A percentile compares a stretch with the other conserved stretches of the same genome.
Conservation (phyloP, 2,888 invertebrate species). For the Carterocephalus palaemon region DNA sequence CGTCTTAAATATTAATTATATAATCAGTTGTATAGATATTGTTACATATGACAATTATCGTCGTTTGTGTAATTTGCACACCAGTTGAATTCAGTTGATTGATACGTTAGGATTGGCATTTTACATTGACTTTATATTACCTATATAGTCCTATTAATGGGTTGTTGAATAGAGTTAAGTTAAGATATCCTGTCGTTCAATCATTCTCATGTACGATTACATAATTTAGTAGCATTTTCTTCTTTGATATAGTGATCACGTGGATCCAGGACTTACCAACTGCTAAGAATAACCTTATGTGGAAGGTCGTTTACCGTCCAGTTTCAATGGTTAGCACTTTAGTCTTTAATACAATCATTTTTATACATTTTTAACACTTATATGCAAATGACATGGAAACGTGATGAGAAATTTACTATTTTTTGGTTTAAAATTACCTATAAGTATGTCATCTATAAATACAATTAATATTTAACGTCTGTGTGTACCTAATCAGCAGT, state of each 20-base stretch:
- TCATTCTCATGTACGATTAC: constrained; percentile 1
- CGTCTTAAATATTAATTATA: no score
- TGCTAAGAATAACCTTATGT: background rate
- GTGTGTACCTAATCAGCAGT: constrained; percentile 15
- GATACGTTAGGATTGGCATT: background rate
- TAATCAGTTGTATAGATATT: background rate
- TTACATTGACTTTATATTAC: background rate
- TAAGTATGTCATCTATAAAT: constrained; percentile 11
- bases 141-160: background rate
- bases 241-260: background rate
- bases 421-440: background rate
- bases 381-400: no score
- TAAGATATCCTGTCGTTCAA: background rate
- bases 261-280: background rate
- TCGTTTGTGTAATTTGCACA: background rate
- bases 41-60: background rate
- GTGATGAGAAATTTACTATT: no score
- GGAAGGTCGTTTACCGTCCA: constrained; percentile 6
- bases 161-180: background rate
- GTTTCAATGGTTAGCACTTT: no score
- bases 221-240: background rate
- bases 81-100: no score
- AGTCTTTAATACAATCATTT: no score
- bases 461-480: constrained; percentile 6
- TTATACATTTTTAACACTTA: no score